A percentile compares a stretch with the other conserved stretches of the same genome.
Evolutionary conservation across 2,113 vertebrate species (phyloP).

Genomic region (Platichthys flesus): DNA sequence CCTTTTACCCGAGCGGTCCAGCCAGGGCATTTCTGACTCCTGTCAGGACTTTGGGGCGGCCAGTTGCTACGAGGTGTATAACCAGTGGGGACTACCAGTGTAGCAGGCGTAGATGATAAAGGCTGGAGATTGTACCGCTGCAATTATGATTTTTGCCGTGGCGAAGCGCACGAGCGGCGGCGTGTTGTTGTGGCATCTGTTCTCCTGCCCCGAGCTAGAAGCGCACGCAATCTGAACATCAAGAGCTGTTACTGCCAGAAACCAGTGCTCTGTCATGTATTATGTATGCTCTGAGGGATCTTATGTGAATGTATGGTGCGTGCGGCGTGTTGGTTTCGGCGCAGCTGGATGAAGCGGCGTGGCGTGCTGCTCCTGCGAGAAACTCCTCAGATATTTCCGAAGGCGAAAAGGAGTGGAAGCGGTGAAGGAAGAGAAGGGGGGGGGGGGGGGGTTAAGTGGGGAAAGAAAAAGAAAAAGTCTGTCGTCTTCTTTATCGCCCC

Average conservation of each 20-base stretch:
- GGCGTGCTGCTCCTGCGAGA: slow-evolving; percentile 12
- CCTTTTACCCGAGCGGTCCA: slow-evolving; percentile 57
- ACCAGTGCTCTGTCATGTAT: slow-evolving; percentile 66
- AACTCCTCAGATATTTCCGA: slow-evolving; percentile 43
- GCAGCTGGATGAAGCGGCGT: slow-evolving; percentile 45
- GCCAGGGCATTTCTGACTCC: slow-evolving; percentile 53
- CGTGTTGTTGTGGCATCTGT: slow-evolving; percentile 73
- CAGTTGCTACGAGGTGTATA: slow-evolving; percentile 27
- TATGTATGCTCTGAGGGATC: slow-evolving; percentile 72
- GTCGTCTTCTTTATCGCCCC: slow-evolving; percentile 71
- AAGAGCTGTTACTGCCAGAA: slow-evolving; percentile 67
- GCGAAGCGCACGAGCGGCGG: slow-evolving; percentile 31
- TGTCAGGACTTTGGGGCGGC: slow-evolving; percentile 19
- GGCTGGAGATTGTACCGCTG: slow-evolving; percentile 43
- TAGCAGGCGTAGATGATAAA: slow-evolving; percentile 46
- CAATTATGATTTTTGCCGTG: slow-evolving; percentile 41
- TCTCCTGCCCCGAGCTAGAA: slow-evolving; percentile 65
- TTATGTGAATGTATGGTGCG: slow-evolving; percentile 37
- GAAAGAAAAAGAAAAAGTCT: slow-evolving; percentile 35
- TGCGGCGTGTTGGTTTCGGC: slow-evolving; percentile 20
- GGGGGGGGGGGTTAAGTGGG: slow-evolving; percentile 49
- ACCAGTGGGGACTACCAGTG: slow-evolving; percentile 20
- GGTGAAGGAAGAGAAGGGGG: slow-evolving; percentile 24
- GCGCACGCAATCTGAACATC: slow-evolving; percentile 72
- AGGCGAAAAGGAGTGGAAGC: slow-evolving; percentile 46